Evolutionary conservation across 2,113 vertebrate genomes (phyloP).

Genomic region (Xenus cinereus): DNA sequence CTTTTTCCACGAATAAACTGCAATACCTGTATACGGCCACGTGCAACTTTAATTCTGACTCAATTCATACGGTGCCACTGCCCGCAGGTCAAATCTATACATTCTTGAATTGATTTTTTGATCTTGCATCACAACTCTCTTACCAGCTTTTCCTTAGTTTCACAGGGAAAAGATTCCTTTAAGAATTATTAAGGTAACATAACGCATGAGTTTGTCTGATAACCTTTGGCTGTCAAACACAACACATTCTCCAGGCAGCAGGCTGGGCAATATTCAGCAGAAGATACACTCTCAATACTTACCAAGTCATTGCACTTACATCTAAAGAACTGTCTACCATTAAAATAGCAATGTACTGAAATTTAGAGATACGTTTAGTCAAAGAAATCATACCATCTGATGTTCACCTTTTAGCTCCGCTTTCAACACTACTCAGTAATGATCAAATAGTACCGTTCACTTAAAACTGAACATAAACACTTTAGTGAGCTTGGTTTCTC

Average conservation of each 20-base stretch:
- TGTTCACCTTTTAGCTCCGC: not conserved
- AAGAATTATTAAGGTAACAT: not conserved
- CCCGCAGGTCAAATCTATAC: not conserved
- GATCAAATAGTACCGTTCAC: not conserved
- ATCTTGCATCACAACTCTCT: not conserved
- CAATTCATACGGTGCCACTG: not conserved
- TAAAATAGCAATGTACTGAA: not conserved
- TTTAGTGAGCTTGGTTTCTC: not conserved
- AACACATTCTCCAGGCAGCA: not conserved
- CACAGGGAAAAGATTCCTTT: not conserved
- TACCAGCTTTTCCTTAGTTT: not conserved
- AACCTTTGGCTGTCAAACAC: not conserved
- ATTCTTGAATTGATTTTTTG: not conserved
- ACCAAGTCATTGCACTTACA: not conserved
- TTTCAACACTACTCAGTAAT: not conserved
- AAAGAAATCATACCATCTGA: not conserved
- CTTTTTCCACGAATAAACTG: not conserved
- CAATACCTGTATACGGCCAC: not conserved
- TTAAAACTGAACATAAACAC: not conserved
- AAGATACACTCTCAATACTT: too few species aligned
- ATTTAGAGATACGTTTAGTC: not conserved
- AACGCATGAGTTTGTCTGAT: not conserved
- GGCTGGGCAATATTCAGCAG: not conserved
- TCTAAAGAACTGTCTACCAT: fast-evolving
- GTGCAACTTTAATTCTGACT: not conserved